Evolutionary conservation across 2,797 vertebrate species (phyloP), one percentile per base, ranked within the genome.

Genomic region (Rhinogobio ventralis): DNA sequence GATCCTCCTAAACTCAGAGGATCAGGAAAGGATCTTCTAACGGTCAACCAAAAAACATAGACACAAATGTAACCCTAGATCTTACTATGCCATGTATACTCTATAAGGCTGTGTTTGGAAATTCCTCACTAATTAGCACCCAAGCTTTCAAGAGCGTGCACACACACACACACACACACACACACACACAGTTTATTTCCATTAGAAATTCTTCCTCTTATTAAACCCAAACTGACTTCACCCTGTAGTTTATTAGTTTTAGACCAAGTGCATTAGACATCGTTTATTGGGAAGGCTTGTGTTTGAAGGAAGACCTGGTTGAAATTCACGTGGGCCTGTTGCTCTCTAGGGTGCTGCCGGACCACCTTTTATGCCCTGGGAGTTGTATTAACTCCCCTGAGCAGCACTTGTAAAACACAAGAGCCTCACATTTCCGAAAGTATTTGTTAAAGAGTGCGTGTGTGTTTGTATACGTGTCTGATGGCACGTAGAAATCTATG

Each of bases 171-270:
- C 51, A 49, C 46, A 67, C 36, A 69, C 53, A 72, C 60, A 76
- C 60, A 80, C 66, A 84, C 72, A 81, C 23, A 76, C 28, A 79
- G 77, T 85, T 88, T 86, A 86, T 88, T 88, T 68, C 74, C 71
- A 81, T 85, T 73, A 83, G 51, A 87, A 87, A 87, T 89, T 88
- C 85, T 85, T 85, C 85, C 46, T 53, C 42, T 88, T 88, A 87
- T 89, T 86, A 90, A 91, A 89, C 57, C 42, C 62, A 86, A 64
- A 69, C 83, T 74, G 25, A 81, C 83, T 85, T 75, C 84, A 79
- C 81, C 81, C 81, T 81, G 72, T 75, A 82, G 87, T 89, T 91
- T 90, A 89, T 90, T 89, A 67, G 79, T 85, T 88, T 89, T 88
- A 85, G 83, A 83, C 79, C 76, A 74, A 79, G 42, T 36, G 42